These are phyloP conservation scores for Andrena hattorfiana DNA, from an alignment of 2,888 invertebrate genomes.

Conservation along the genomic window DNA sequence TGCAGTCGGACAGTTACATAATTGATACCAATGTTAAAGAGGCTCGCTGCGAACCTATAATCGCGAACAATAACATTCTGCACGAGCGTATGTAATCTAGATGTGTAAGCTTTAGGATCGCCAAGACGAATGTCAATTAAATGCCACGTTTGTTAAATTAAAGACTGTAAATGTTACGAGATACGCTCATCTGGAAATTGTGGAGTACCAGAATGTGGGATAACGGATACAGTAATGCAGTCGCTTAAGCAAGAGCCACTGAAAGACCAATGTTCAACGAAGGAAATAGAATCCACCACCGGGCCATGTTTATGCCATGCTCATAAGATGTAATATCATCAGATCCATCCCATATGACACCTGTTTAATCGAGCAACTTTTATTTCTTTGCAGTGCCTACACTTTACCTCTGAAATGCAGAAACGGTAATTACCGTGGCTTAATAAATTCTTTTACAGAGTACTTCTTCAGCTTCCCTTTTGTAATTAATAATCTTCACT, in stretches of 20 bases:
- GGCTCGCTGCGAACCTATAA: background rate
- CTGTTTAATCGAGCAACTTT: conserved; percentile 14
- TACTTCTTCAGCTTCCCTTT: background rate
- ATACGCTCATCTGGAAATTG: conserved; percentile 23
- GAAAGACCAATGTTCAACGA: conserved; percentile 11
- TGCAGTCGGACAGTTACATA: conserved; percentile 68
- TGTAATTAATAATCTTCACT: background rate
- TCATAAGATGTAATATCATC: conserved; percentile 69
- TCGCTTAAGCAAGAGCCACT: conserved; percentile 23
- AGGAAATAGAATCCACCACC: conserved; percentile 42
- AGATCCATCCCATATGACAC: conserved; percentile 2
- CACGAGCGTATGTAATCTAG: conserved; percentile 17
- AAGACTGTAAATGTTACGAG: conserved; percentile 62
- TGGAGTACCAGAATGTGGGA: conserved; percentile 24
- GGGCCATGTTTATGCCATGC: conserved; percentile 69
- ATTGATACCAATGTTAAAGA: conserved; percentile 41
- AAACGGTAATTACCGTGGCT: conserved; percentile 50
- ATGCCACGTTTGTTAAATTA: conserved; percentile 47
- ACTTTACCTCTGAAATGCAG: conserved; percentile 60
- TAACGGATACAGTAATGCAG: conserved; percentile 21
- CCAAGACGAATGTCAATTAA: conserved; percentile 7
- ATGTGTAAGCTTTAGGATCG: background rate
- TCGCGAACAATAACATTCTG: conserved; percentile 15
- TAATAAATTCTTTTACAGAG: background rate
- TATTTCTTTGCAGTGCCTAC: conserved; percentile 58